Percentiles rank a stretch among this genome's conserved stretches.
Evolutionary conservation across 2,888 invertebrate species (phyloP).

Genomic region (Quadroppia sp.): DNA sequence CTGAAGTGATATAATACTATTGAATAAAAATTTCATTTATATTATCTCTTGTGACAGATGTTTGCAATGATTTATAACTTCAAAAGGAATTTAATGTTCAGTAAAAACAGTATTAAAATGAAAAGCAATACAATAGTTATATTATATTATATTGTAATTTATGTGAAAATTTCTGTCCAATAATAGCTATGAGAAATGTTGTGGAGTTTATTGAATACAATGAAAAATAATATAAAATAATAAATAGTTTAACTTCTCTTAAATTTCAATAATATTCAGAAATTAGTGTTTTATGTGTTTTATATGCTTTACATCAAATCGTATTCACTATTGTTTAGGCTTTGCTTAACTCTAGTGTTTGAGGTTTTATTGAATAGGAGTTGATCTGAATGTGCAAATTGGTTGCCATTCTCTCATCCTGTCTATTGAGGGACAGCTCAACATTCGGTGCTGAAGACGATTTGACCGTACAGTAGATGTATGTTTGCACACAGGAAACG

Average conservation of each 20-base stretch:
- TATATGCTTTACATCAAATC: too few species aligned
- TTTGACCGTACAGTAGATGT: neutral
- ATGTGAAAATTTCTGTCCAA: neutral
- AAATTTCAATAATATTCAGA: constrained; percentile 16
- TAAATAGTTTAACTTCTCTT: neutral
- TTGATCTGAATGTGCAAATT: constrained; percentile 7
- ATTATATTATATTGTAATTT: too few species aligned
- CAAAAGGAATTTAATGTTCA: neutral
- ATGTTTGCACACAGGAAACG: constrained; percentile 7
- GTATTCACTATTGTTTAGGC: neutral
- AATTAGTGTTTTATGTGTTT: constrained; percentile 25
- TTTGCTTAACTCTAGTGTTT: neutral
- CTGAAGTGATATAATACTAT: constrained; percentile 15
- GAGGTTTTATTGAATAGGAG: neutral
- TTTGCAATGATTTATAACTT: constrained; percentile 12
- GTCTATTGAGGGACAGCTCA: constrained; percentile 23
- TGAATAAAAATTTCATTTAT: constrained; percentile 17
- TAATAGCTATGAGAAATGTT: neutral
- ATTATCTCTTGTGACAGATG: constrained; percentile 9
- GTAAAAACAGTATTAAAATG: neutral
- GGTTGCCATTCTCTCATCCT: constrained; percentile 17
- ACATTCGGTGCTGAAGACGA: neutral
- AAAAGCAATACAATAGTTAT: neutral
- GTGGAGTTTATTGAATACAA: neutral
- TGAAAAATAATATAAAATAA: neutral